Base-by-base conservation (phyloP, 2,888 invertebrate species). In the Aromia moschata region DNA sequence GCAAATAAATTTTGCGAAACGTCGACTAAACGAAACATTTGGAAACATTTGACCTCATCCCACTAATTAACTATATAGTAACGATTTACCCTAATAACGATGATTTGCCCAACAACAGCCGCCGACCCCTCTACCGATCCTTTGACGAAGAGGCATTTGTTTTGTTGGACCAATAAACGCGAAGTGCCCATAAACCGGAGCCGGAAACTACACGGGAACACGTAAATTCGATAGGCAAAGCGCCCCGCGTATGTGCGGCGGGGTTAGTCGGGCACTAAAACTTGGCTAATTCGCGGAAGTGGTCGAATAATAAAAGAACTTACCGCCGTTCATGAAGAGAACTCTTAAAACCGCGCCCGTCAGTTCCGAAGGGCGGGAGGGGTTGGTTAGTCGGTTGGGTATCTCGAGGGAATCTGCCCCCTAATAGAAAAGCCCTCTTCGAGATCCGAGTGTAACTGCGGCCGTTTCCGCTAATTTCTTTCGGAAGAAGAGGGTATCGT, bases 391-490 rank as follows among this genome's bases (percentile, higher is more conserved):
- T n/a, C n/a, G n/a, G n/a, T n/a, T n/a, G 55, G 49, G 51, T 18
- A 55, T 61, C 67, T 55, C 64, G 30, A 20, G 67, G 61, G 68
- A 58, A 62, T 62, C 59, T 46, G 60, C 62, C 65, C 56, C 46
- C 70, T 74, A 75, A 75, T 76, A 75, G 76, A 74, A 75, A 72
- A 73, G 65, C 70, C 72, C 73, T 71, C 74, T 74, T 74, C 71
- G 68, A 70, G 71, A 74, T 71, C 74, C 74, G 74, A 73, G 74
- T 75, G 75, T 74, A 74, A 76, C 71, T 72, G 70, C 72, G 67
- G 69, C 73, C 73, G 73, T 75, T 75, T 72, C 69, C 63, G 69
- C 72, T 76, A 76, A 76, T 76, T 74, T 74, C 71, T 63, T 71
- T 72, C 70, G 68, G 68, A 70, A 56, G 56, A 58, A 69, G 4